These are phyloP conservation scores for Elegia similella DNA, from an alignment of 2,888 invertebrate species.

Conservation along the genomic window DNA sequence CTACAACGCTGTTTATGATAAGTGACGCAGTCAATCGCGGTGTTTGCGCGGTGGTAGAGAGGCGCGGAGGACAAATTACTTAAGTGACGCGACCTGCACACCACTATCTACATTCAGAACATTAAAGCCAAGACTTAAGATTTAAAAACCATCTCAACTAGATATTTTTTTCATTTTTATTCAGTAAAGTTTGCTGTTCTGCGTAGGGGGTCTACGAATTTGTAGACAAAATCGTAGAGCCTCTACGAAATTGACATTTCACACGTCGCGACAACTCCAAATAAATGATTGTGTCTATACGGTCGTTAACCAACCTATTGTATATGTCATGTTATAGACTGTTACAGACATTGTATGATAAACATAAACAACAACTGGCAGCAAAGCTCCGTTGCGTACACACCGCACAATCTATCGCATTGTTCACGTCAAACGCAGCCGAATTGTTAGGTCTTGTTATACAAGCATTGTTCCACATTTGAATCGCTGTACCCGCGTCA, in stretches of 20 bases:
- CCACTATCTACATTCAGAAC: constrained; percentile 36
- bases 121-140: background rate
- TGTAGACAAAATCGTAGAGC: background rate
- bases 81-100: constrained; percentile 47
- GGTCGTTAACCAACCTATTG: constrained; percentile 7
- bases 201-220: background rate
- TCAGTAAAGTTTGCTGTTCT: too few relatives aligned
- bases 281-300: background rate
- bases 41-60: constrained; percentile 30
- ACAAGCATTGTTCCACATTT: constrained; percentile 78
- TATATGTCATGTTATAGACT: constrained; percentile 11
- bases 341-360: constrained; percentile 35
- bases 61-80: constrained; percentile 80
- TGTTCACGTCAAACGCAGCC: constrained; percentile 66
- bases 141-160: background rate
- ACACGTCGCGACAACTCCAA: background rate
- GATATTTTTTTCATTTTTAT: too few relatives aligned
- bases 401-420: constrained; percentile 57
- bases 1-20: background rate
- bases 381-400: constrained; percentile 56
- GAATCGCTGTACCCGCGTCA: constrained; percentile 61
- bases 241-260: background rate
- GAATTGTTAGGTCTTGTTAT: constrained; percentile 70
- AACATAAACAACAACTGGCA: constrained; percentile 44
- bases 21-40: constrained; percentile 1